A percentile compares a stretch with the other conserved stretches of the same genome.
phyloP scores from a whole-genome alignment of 2,888 invertebrate species.

The Pyralis farinalis region DNA sequence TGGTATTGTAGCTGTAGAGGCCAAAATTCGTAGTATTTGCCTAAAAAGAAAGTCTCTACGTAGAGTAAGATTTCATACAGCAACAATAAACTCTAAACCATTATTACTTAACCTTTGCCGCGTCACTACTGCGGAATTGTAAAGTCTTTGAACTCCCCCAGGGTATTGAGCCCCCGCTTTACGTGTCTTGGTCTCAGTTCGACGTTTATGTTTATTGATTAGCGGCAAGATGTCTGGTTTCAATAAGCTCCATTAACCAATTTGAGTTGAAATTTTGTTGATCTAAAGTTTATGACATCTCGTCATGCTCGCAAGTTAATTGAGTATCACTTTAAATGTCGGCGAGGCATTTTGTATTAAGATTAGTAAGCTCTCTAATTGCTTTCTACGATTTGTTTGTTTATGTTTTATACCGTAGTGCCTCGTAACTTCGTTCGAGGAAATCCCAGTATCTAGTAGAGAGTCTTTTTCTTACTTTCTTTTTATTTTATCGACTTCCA shows the following conservation, averaged over 20 bases:
- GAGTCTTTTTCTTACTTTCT: too few species aligned
- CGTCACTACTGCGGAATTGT: constrained; percentile 46
- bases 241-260: constrained; percentile 75
- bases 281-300: constrained; percentile 56
- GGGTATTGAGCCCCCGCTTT: constrained; percentile 53
- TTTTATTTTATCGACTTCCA: too few species aligned
- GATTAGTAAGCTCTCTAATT: constrained; percentile 22
- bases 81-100: too few species aligned
- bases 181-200: constrained; percentile 56
- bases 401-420: too few species aligned
- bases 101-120: constrained; percentile 39
- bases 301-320: constrained; percentile 48
- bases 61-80: too few species aligned
- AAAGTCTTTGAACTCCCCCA: constrained; percentile 69
- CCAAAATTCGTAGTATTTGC: too few species aligned
- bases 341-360: constrained; percentile 28
- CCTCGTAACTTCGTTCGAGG: too few species aligned
- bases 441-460: too few species aligned
- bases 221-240: constrained; percentile 55
- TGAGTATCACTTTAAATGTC: constrained; percentile 40
- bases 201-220: constrained; percentile 77
- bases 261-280: constrained; percentile 58
- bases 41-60: too few species aligned
- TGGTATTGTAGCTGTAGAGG: too few species aligned
- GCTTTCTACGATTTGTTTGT: constrained; percentile 6